Conservation (phyloP, 2,113 vertebrate genomes). For the Notarius quadriscutis region DNA sequence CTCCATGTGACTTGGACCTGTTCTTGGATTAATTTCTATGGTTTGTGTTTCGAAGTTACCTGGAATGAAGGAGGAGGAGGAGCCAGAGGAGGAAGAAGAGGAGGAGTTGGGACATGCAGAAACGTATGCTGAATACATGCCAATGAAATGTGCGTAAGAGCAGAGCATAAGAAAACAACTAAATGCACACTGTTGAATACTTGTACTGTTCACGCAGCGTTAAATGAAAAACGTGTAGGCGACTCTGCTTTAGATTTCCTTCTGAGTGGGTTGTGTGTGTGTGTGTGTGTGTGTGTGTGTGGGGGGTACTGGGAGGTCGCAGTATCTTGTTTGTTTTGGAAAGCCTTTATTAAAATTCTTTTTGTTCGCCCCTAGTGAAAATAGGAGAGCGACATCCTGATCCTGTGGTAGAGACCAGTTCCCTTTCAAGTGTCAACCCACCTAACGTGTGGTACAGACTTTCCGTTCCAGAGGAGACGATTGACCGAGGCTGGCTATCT, state of each 20-base stretch:
- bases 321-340: neutral
- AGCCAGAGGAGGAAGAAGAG: slow-evolving; percentile 96
- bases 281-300: neutral
- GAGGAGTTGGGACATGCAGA: slow-evolving; percentile 97
- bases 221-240: neutral
- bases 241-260: neutral
- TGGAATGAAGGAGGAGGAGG: slow-evolving; percentile 90
- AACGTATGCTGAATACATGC: slow-evolving; percentile 98
- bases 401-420: slow-evolving; percentile 97
- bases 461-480: slow-evolving; percentile 91
- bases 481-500: slow-evolving; percentile 92
- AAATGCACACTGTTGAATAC: neutral
- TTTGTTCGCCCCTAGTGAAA: slow-evolving; percentile 76
- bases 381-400: slow-evolving; percentile 93
- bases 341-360: neutral
- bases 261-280: slow-evolving; percentile 9
- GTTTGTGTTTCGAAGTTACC: slow-evolving; percentile 69
- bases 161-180: neutral
- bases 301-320: neutral
- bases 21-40: neutral
- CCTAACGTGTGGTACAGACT: slow-evolving; percentile 96
- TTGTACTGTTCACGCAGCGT: neutral
- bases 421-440: slow-evolving; percentile 92
- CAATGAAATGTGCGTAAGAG: slow-evolving; percentile 86
- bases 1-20: neutral